phyloP scores from a whole-genome alignment of 2,797 vertebrate genomes.

The Muraenolepis orangiensis region DNA sequence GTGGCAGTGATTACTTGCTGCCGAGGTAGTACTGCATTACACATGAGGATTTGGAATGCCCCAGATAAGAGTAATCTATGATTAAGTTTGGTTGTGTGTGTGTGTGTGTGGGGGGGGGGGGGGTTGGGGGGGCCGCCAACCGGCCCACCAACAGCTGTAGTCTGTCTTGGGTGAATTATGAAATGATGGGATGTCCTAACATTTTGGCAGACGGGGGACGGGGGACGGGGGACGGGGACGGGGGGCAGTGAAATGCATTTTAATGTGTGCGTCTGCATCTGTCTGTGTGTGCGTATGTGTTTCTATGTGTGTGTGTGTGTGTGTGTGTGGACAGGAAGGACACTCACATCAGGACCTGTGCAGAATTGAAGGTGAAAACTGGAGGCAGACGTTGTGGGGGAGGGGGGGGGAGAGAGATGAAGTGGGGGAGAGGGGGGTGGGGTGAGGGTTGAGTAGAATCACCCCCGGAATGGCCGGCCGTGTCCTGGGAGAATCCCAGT shows the following conservation, averaged over 20 bases:
- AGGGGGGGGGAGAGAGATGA: conserved; percentile 15
- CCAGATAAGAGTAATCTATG: conserved; percentile 81
- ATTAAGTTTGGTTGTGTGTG: conserved; percentile 58
- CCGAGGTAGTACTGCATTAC: conserved; percentile 74
- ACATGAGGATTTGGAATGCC: conserved; percentile 76
- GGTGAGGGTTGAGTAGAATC: conserved; percentile 30
- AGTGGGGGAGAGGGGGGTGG: conserved; percentile 27
- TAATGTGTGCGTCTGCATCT: neutral
- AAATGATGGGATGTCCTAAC: conserved; percentile 71
- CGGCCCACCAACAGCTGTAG: conserved; percentile 68
- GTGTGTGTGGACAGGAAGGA: neutral
- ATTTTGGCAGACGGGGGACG: conserved; percentile 48
- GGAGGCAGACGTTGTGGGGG: conserved; percentile 12
- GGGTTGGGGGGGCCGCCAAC: conserved; percentile 49
- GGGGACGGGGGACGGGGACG: conserved; percentile 22
- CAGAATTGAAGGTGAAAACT: conserved; percentile 48
- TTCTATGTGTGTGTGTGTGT: neutral
- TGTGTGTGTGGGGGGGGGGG: no score
- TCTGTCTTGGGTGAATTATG: conserved; percentile 62
- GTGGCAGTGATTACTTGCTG: conserved; percentile 67
- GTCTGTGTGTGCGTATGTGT: neutral
- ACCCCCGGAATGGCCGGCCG: no score
- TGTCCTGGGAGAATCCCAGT: no score
- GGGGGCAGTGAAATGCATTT: neutral
- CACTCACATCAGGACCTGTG: neutral